Percentiles rank a stretch among this genome's conserved stretches.
Conservation (phyloP, 2,888 invertebrate genomes). For the Eugnorisma glareosa region DNA sequence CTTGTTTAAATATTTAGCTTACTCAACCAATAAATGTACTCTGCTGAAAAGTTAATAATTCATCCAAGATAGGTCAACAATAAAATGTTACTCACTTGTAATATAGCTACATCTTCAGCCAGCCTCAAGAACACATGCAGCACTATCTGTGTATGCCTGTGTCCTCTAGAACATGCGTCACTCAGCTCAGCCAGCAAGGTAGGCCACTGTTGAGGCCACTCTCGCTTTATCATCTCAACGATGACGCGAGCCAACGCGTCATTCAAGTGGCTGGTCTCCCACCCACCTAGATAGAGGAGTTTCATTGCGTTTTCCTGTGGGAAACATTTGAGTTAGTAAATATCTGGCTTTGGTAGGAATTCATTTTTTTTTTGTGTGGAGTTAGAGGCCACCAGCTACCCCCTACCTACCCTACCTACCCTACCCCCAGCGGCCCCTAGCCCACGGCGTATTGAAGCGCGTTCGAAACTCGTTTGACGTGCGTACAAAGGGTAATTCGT, state of each 20-base stretch:
- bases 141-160: slow-evolving; percentile 97
- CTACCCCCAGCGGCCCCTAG: too few relatives aligned
- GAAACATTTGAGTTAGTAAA: slow-evolving; percentile 26
- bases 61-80: not conserved
- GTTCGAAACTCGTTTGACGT: too few relatives aligned
- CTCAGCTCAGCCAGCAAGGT: slow-evolving; percentile 95
- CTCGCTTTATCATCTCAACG: slow-evolving; percentile 98
- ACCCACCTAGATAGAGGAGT: slow-evolving; percentile 94
- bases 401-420: too few relatives aligned
- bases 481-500: too few relatives aligned
- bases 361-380: not conserved
- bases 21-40: not conserved
- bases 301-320: slow-evolving; percentile 96
- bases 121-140: slow-evolving; percentile 96
- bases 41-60: not conserved
- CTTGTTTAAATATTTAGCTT: not conserved
- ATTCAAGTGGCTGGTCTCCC: slow-evolving; percentile 94
- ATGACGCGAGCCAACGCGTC: slow-evolving; percentile 97
- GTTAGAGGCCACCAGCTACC: not conserved
- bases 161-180: slow-evolving; percentile 95
- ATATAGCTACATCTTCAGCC: slow-evolving; percentile 97
- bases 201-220: slow-evolving; percentile 99
- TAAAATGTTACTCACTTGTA: slow-evolving; percentile 93
- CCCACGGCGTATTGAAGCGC: too few relatives aligned
- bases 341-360: not conserved